Base-by-base conservation (phyloP, 2,797 vertebrate species). In the Phoebastria nigripes region DNA sequence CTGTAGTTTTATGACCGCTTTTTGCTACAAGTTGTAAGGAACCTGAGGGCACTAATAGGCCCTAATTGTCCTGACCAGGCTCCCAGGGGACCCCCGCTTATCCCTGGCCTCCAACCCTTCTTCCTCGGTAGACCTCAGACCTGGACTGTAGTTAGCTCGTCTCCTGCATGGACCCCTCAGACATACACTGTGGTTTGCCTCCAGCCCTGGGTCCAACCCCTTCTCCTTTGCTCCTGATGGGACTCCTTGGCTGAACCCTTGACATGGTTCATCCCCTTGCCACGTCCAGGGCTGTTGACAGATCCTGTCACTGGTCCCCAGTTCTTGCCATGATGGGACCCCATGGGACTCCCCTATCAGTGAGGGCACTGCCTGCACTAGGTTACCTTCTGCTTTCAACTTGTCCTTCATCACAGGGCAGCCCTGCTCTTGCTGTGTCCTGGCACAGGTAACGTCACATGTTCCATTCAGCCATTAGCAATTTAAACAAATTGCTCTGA, bases 31-130 rank as follows among this genome's bases (percentile, higher is more conserved):
- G 12, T 63, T 59, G 1, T 22, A 10, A 71, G 39, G 26, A 88
- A 46, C 3, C 2, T 56, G 18, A 52, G 14, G 6, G 33, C 24
- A 41, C 4, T 16, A 52, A 44, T 11, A 59, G 7, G 11, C 8
- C 6, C 63, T 89, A 61, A 49, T 59, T 89, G 5, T 58, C 41
- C 26, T 44, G 28, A 55, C 10, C 7, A 31, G 5, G 12, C 1
- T 79, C 16, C 5, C 56, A 66, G 16, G 4, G 1, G 2, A 24
- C 4, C 1, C 8, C 6, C 0, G 0, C 5, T 15, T 42, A 63
- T 2, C 5, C 7, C 4, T 17, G 16, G 15, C 4, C 5, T 61
- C 31, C 47, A 82, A 9, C 6, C 1, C 2, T 73, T 78, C 16
- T 63, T 82, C 29, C 26, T 31, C 3, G 1, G 20, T 16, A 78